Evolutionary conservation across 1,140 invertebrate species (phyloP), one percentile per base, ranked within the genome.

Genomic region (Bombus balteatus): DNA sequence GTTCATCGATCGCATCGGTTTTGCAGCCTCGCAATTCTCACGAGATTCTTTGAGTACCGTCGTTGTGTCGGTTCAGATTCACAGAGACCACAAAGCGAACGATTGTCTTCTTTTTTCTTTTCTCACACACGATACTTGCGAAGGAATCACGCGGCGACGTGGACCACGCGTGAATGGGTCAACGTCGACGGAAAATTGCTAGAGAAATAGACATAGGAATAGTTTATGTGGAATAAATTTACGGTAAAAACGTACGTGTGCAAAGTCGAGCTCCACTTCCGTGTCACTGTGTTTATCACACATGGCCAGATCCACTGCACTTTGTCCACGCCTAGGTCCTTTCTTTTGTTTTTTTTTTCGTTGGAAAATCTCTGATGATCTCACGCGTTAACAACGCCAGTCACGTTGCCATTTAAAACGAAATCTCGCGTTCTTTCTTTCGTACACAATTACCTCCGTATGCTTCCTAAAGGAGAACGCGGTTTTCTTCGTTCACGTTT

Each of bases 171-270:
- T 8, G 18, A 53, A 53, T 18, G 18, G 18, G 25, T 2, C 43
- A n/a, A 25, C 34, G 62, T 41, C 34, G 25, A 70, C 9, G 25
- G 25, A 53, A 28, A 34, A 34, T 70, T 53, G 65, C 65, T 53
- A 71, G 65, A 80, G 78, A 53, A 53, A 68, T 37, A 68, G 41
- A 76, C 75, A 25, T 66, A 79, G 62, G 62, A 77, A 43, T 53
- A 77, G 73, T 86, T 80, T 72, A 37, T 32, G 66, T 57, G 72
- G 73, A 74, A 73, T 82, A 37, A 70, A 80, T 87, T 83, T 77
- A 65, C 74, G 86, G 85, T 88, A 88, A 87, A 84, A 88, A 84
- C 81, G 86, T 88, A 88, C 86, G 87, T 80, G 86, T 37, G 73
- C 74, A 83, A 83, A 65, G 59, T 87, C 79, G 78, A 81, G 65